Percentiles rank a stretch among this genome's conserved stretches.
Evolutionary conservation across 2,888 invertebrate species (phyloP).

Genomic region (Parasteatoda lunata): DNA sequence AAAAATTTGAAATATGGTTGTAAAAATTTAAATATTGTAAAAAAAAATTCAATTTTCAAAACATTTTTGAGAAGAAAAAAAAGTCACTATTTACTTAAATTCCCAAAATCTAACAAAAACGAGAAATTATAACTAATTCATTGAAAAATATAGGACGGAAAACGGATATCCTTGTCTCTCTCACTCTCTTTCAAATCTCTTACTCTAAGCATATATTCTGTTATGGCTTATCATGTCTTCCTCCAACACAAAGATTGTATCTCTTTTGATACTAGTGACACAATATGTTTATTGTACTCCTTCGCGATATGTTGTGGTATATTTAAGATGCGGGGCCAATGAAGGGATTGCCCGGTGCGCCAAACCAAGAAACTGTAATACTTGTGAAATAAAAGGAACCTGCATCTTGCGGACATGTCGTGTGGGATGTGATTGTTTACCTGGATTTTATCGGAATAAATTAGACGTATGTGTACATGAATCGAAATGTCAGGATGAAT

Average conservation of each 20-base stretch:
- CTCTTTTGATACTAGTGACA: neutral
- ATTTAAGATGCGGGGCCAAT: neutral
- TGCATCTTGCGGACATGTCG: neutral
- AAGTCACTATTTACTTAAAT: no score
- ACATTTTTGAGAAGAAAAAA: no score
- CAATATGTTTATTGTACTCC: neutral
- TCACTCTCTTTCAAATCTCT: no score
- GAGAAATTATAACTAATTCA: no score
- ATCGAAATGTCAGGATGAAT: slow-evolving; percentile 8
- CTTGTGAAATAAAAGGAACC: neutral
- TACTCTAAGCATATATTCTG: no score
- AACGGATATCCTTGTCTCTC: no score
- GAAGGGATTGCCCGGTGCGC: neutral
- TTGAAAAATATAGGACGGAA: no score
- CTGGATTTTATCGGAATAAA: slow-evolving; percentile 18
- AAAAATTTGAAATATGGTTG: no score
- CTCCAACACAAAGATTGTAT: neutral
- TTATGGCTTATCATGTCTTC: neutral
- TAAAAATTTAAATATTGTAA: no score
- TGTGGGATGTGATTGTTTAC: slow-evolving; percentile 14
- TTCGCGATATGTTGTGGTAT: neutral
- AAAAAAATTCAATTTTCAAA: no score
- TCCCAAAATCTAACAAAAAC: no score
- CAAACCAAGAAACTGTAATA: slow-evolving; percentile 1
- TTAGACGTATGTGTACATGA: slow-evolving; percentile 2